Evolutionary conservation across 2,888 invertebrate species (phyloP).

Genomic region (Megaustenia siamemsis): DNA sequence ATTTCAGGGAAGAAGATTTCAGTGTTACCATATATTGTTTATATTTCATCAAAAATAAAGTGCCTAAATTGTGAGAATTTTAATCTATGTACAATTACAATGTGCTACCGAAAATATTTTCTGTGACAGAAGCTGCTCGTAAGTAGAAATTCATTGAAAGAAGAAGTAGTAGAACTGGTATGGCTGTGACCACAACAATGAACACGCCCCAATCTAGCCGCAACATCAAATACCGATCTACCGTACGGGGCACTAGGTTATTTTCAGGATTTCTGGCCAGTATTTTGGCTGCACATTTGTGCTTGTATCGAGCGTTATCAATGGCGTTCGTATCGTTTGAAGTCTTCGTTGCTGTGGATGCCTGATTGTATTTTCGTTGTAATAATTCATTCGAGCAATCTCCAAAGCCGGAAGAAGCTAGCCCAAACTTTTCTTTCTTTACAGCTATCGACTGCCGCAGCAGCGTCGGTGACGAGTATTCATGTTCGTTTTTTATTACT

Average conservation of each 20-base stretch:
- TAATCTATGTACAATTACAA: neutral
- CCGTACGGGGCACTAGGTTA: neutral
- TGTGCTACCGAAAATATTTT: neutral
- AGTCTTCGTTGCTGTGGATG: neutral
- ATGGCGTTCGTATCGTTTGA: neutral
- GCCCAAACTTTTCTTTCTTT: neutral
- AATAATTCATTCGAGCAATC: neutral
- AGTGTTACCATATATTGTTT: too few relatives aligned
- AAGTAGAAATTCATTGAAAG: constrained; percentile 15
- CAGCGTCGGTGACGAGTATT: neutral
- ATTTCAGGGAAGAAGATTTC: too few relatives aligned
- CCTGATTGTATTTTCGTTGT: neutral
- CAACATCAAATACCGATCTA: neutral
- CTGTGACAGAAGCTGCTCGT: neutral
- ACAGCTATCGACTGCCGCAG: neutral
- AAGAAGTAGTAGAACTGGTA: neutral
- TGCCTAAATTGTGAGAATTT: too few relatives aligned
- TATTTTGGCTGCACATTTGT: constrained; percentile 5
- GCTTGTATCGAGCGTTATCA: neutral
- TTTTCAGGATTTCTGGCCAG: constrained; percentile 4
- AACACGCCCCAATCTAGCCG: constrained; percentile 29
- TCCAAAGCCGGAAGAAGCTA: neutral
- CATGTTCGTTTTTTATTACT: neutral
- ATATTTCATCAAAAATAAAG: too few relatives aligned
- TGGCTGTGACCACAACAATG: neutral